phyloP scores from a whole-genome alignment of 1,140 invertebrate species.

The Brachionus rubens region DNA sequence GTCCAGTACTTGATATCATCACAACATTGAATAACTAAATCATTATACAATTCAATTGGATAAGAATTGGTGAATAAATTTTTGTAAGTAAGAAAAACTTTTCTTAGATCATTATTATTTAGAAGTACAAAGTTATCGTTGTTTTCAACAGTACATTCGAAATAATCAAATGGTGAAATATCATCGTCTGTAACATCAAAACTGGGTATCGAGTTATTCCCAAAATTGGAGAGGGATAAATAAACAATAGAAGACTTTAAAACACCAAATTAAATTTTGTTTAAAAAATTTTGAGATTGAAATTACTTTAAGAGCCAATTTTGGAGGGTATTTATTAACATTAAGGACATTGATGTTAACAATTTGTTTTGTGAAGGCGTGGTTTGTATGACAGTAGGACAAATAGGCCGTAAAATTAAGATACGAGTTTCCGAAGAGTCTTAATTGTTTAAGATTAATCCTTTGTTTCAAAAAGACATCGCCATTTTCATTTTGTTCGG shows the following conservation, averaged over 20 bases:
- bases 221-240: neutral
- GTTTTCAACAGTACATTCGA: constrained; percentile 11
- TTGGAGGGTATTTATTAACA: constrained; percentile 10
- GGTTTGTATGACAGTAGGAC: neutral
- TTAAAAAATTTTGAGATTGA: too few species aligned
- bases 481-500: neutral
- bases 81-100: constrained; percentile 12
- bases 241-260: neutral
- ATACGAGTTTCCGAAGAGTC: neutral
- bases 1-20: constrained; percentile 33
- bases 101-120: constrained; percentile 20
- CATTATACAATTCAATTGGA: neutral
- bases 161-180: constrained; percentile 27
- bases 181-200: constrained; percentile 36
- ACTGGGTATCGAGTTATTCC: neutral
- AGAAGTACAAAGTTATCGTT: constrained; percentile 7
- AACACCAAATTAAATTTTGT: neutral
- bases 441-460: neutral
- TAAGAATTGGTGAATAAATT: neutral
- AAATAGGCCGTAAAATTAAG: constrained; percentile 22
- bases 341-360: constrained; percentile 19
- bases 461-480: neutral
- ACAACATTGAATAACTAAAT: constrained; percentile 4
- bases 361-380: neutral
- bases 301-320: neutral